Percentiles rank a stretch among this genome's conserved stretches.
Evolutionary conservation across 2,113 vertebrate genomes (phyloP).

Genomic region (Chrysemys picta): DNA sequence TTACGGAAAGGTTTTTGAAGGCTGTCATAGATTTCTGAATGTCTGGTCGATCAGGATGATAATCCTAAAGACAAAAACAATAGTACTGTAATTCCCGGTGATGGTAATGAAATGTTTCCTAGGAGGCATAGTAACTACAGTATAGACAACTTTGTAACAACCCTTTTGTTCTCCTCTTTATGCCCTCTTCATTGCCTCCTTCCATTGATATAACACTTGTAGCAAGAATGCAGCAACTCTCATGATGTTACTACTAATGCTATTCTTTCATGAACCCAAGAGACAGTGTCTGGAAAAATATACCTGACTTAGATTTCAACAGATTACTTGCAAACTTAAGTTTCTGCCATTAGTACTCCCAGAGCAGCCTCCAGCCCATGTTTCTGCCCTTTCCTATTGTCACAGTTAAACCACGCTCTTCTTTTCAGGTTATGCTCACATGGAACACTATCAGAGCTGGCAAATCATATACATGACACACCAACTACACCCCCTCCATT

Average conservation of each 20-base stretch:
- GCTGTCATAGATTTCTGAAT: slow-evolving; percentile 96
- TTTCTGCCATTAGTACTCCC: not conserved
- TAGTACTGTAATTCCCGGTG: not conserved
- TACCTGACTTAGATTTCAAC: not conserved
- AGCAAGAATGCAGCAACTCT: not conserved
- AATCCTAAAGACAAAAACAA: slow-evolving; percentile 83
- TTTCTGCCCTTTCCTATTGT: not conserved
- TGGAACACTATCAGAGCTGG: not conserved
- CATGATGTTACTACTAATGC: not conserved
- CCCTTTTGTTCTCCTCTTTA: not conserved
- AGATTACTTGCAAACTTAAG: not conserved
- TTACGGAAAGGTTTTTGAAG: slow-evolving; percentile 96
- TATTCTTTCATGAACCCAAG: not conserved
- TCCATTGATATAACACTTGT: not conserved
- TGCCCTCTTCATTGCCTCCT: not conserved
- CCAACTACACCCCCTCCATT: not conserved
- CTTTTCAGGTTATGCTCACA: not conserved
- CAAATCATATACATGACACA: not conserved
- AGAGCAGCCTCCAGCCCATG: too few relatives aligned
- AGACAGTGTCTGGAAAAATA: not conserved
- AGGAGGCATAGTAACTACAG: not conserved
- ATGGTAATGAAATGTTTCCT: not conserved
- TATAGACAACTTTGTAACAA: not conserved
- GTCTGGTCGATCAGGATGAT: slow-evolving; percentile 92
- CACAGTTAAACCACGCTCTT: not conserved